Evolutionary conservation across 2,888 invertebrate species (phyloP).

Genomic region (Monoplex corrugatus): DNA sequence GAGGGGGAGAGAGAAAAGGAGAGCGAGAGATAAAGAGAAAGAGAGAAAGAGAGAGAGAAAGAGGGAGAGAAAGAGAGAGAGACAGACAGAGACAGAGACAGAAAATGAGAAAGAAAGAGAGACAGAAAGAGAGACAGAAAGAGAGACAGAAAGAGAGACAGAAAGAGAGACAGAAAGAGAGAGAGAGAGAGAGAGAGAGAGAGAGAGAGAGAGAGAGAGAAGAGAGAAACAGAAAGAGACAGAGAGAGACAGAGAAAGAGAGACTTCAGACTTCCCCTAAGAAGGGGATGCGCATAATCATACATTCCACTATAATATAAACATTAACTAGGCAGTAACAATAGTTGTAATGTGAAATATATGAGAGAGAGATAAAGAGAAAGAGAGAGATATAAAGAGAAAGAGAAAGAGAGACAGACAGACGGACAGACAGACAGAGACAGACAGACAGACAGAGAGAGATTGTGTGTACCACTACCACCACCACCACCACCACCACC

Average conservation of each 20-base stretch:
- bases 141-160: neutral
- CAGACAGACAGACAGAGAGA: neutral
- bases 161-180: constrained; percentile 24
- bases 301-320: no score
- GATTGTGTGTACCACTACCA: neutral
- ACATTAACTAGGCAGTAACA: no score
- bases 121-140: constrained; percentile 5
- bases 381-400: neutral
- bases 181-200: constrained; percentile 1
- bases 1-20: neutral
- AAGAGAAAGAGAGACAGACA: neutral
- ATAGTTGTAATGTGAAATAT: no score
- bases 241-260: neutral
- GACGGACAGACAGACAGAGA: neutral
- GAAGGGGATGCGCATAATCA: no score
- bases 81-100: neutral
- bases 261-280: neutral
- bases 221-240: neutral
- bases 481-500: neutral
- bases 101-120: neutral
- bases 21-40: neutral
- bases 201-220: neutral
- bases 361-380: neutral
- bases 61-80: neutral
- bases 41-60: neutral